Percentiles rank a stretch among this genome's conserved stretches.
These are phyloP conservation scores for Coelopa pilipes DNA, from an alignment of 2,888 invertebrate genomes.

Conservation along the genomic window DNA sequence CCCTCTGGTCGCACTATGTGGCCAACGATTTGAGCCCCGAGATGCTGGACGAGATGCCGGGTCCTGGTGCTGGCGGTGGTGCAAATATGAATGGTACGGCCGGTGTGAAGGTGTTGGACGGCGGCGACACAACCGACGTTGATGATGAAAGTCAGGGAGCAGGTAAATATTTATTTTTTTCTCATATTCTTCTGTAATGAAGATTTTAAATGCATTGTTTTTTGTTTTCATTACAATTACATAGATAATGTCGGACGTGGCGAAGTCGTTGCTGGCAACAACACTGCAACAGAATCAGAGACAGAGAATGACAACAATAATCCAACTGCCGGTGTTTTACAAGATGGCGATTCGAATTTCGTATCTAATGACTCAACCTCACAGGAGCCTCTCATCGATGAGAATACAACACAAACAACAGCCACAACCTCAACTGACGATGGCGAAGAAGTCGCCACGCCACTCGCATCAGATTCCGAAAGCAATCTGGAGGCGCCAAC, in stretches of 20 bases:
- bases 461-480: constrained; percentile 73
- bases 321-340: constrained; percentile 44
- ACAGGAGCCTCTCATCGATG: constrained; percentile 62
- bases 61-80: constrained; percentile 50
- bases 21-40: constrained; percentile 87
- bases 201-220: background rate
- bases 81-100: constrained; percentile 55
- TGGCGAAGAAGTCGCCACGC: constrained; percentile 49
- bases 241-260: background rate
- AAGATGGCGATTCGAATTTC: constrained; percentile 63
- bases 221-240: background rate
- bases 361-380: constrained; percentile 65
- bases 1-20: constrained; percentile 93
- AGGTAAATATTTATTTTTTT: constrained; percentile 46
- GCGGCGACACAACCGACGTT: constrained; percentile 57
- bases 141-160: constrained; percentile 60
- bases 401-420: constrained; percentile 69
- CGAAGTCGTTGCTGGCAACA: constrained; percentile 45
- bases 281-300: constrained; percentile 57
- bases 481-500: constrained; percentile 80
- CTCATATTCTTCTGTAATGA: background rate
- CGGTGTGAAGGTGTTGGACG: constrained; percentile 44
- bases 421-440: constrained; percentile 65
- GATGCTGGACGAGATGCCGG: constrained; percentile 80
- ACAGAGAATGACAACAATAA: constrained; percentile 59